Evolutionary conservation across 2,113 vertebrate species (phyloP), one percentile per base, ranked within the genome.

Genomic region (Cariama cristata): DNA sequence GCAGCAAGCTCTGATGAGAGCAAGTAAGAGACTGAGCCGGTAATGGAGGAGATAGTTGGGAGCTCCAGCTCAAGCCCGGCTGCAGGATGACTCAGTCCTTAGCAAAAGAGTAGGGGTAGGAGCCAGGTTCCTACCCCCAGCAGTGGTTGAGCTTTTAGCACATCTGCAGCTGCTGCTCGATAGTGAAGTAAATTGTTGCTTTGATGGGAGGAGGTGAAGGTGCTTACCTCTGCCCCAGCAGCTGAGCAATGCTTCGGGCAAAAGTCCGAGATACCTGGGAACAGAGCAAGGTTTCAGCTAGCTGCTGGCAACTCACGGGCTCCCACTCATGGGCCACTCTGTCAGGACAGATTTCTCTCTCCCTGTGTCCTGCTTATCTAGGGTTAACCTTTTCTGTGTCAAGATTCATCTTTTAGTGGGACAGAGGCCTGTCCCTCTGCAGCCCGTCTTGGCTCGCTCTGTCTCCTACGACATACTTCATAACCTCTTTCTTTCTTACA

Each of bases 71-170:
- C 49, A 35, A 94, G 79, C 67, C 73, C 60, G 93, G 91, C 96
- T 96, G 91, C 91, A 91, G 90, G 91, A 95, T 89, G 90, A 93
- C 81, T 96, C 76, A 79, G 89, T 84, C 69, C 44, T 79, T 88
- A 76, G 77, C 5, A 8, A 11, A 55, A 44, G 90, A 82, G 73
- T 66, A 87, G 64, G 77, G 76, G 66, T 71, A 87, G 95, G 49
- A 91, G 49, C 87, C 87, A 62, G 81, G 53, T 93, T 94, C 73
- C 73, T 84, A 18, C 89, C 69, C 81, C 60, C 28, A 75, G 50
- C 62, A 82, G 69, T 10, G 42, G 56, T 9, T 91, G 81, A 82
- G 75, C 58, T 83, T 96, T 80, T 80, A 88, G 47, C 63, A 73
- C 55, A 49, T 92, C 79, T 91, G 72, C 89, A 95, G 64, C 72